These are phyloP conservation scores for Nephotettix cincticeps DNA, from an alignment of 1,140 invertebrate species.

Conservation along the genomic window DNA sequence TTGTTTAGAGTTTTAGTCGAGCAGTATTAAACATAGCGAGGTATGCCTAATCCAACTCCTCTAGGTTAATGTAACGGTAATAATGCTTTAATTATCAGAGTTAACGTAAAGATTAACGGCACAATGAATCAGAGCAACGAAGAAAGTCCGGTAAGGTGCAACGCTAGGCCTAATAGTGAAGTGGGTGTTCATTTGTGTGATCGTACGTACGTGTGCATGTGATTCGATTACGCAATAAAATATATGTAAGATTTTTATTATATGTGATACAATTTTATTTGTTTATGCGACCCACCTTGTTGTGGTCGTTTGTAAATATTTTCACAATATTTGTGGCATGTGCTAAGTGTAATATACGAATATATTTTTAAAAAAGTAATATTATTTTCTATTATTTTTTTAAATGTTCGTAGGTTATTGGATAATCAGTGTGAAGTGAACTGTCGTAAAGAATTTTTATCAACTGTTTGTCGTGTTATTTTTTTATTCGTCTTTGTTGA, in stretches of 20 bases:
- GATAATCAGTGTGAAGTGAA: not conserved
- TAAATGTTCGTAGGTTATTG: not conserved
- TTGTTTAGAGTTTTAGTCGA: not conserved
- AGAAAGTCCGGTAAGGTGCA: not conserved
- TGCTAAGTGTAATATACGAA: slow-evolving; percentile 16
- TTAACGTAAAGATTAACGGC: slow-evolving; percentile 6
- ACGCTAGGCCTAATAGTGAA: slow-evolving; percentile 18
- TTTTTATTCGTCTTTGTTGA: too few species aligned
- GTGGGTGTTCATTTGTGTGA: slow-evolving; percentile 17
- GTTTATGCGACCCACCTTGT: not conserved
- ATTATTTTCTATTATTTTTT: slow-evolving; percentile 18
- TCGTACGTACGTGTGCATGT: not conserved
- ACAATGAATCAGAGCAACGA: slow-evolving; percentile 16
- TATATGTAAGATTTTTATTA: slow-evolving; percentile 22
- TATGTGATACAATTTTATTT: slow-evolving; percentile 13
- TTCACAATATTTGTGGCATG: slow-evolving; percentile 24
- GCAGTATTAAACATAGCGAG: not conserved
- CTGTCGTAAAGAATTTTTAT: not conserved
- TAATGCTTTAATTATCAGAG: slow-evolving; percentile 20
- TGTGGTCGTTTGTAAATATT: slow-evolving; percentile 23
- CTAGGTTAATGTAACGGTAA: slow-evolving; percentile 19
- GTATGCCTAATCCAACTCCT: not conserved
- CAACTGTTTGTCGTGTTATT: not conserved
- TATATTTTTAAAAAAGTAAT: slow-evolving; percentile 15
- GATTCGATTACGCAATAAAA: slow-evolving; percentile 22